phyloP scores from a whole-genome alignment of 1,140 invertebrate genomes.

The Tetramorium parvispinum region DNA sequence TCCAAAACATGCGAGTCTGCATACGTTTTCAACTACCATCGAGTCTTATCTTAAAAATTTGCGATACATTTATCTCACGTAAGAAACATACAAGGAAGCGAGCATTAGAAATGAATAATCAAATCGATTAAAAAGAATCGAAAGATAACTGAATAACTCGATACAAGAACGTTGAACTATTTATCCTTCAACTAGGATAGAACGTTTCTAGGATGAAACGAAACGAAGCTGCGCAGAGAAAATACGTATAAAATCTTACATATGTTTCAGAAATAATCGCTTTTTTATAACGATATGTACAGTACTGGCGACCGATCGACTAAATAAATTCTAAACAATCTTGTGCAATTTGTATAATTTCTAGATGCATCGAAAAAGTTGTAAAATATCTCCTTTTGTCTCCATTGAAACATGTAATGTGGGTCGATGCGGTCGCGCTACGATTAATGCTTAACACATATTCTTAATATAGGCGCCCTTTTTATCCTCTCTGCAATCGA shows the following conservation, averaged over 20 bases:
- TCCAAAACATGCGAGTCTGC: neutral
- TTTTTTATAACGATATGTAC: constrained; percentile 61
- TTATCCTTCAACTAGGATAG: neutral
- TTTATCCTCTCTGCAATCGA: constrained; percentile 21
- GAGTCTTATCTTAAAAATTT: neutral
- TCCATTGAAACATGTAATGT: neutral
- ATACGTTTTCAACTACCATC: neutral
- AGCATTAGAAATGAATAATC: neutral
- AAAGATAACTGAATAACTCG: neutral
- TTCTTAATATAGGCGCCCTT: constrained; percentile 50
- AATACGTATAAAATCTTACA: constrained; percentile 51
- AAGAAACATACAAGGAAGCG: neutral
- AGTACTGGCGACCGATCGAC: constrained; percentile 29
- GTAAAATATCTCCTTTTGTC: neutral
- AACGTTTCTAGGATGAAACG: neutral
- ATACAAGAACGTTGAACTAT: neutral
- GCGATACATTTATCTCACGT: neutral
- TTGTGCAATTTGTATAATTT: neutral
- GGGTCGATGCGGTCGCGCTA: constrained; percentile 36
- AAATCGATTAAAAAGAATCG: neutral
- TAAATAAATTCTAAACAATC: constrained; percentile 5
- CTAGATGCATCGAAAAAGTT: neutral
- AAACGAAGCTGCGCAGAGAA: constrained; percentile 22
- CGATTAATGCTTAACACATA: constrained; percentile 36
- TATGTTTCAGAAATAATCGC: constrained; percentile 42